phyloP scores from a whole-genome alignment of 2,797 vertebrate species.

The Tiaroga cobitis region DNA sequence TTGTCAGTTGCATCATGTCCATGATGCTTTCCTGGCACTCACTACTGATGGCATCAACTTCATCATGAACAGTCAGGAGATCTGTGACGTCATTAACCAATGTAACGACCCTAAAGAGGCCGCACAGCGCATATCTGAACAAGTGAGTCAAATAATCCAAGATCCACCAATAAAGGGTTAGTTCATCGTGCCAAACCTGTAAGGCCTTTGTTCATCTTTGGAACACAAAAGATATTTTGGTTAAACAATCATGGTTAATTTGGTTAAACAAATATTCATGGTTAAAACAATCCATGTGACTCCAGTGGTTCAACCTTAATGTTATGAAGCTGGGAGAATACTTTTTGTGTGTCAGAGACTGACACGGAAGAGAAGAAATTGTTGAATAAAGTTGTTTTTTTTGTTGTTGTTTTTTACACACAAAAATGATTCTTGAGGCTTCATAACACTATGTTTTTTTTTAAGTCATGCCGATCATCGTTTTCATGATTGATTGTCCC shows the following conservation, averaged over 20 bases:
- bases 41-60: slow-evolving; percentile 98
- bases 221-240: neutral
- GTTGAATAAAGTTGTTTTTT: no score
- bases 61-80: slow-evolving; percentile 98
- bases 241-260: no score
- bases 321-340: neutral
- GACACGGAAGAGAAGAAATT: no score
- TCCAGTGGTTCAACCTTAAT: neutral
- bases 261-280: no score
- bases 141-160: slow-evolving; percentile 77
- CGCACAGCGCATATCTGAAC: slow-evolving; percentile 91
- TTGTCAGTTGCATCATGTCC: slow-evolving; percentile 85
- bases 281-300: neutral
- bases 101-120: slow-evolving; percentile 93
- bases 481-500: neutral
- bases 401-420: no score
- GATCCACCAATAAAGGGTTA: neutral
- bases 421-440: no score
- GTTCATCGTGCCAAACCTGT: neutral
- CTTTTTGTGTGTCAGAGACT: no score
- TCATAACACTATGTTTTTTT: no score
- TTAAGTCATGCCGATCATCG: neutral
- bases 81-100: slow-evolving; percentile 93
- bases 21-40: slow-evolving; percentile 92
- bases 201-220: neutral